Conservation (phyloP, 2,888 invertebrate species). For the Chrysodeixis includens region DNA sequence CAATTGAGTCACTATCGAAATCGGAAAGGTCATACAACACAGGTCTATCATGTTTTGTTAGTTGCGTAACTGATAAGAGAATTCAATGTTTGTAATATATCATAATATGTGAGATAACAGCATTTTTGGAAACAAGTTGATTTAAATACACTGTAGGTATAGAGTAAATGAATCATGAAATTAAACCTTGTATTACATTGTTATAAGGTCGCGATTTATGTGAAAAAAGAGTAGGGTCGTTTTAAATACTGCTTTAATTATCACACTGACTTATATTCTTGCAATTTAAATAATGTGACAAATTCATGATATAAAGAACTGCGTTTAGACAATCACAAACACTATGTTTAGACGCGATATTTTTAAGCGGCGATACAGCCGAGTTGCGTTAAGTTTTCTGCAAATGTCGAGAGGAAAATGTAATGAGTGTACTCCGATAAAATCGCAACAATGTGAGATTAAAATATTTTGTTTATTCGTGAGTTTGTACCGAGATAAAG, state of each 20-base stretch:
- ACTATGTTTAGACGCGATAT: too few species aligned
- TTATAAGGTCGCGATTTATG: not conserved
- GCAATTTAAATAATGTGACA: not conserved
- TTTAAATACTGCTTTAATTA: not conserved
- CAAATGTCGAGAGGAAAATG: too few species aligned
- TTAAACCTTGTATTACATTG: not conserved
- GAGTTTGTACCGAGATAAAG: slow-evolving; percentile 18
- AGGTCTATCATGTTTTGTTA: slow-evolving; percentile 10
- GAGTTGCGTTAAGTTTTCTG: too few species aligned
- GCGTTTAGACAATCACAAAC: too few species aligned
- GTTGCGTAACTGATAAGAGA: slow-evolving; percentile 14
- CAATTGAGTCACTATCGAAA: slow-evolving; percentile 26
- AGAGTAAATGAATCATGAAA: not conserved
- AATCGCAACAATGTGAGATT: not conserved
- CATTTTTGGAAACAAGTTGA: not conserved
- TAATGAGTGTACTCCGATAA: too few species aligned
- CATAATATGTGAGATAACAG: not conserved
- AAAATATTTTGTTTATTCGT: slow-evolving; percentile 5
- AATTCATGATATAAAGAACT: too few species aligned
- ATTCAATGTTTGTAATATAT: slow-evolving; percentile 3
- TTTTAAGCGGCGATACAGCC: too few species aligned
- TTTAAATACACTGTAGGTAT: not conserved
- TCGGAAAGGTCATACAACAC: slow-evolving; percentile 30
- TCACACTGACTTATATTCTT: not conserved
- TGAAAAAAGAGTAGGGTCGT: not conserved